Conservation (phyloP, 2,113 vertebrate genomes). For the Synodontis membranacea region DNA sequence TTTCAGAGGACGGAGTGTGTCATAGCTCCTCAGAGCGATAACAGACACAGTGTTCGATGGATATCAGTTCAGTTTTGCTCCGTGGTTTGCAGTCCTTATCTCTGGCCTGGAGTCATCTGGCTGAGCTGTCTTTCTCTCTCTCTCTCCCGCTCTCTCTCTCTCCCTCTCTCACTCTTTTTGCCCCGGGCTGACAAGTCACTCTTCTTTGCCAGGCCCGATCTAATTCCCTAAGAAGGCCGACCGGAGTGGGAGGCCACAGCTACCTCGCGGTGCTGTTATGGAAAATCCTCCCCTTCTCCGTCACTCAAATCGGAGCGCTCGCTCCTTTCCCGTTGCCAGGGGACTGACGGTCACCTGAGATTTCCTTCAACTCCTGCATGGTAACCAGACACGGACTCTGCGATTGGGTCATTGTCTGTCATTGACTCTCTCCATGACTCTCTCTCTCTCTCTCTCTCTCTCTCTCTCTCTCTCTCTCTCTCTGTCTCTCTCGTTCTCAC, state of each 20-base stretch:
- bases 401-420: conserved; percentile 73
- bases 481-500: conserved; percentile 49
- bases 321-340: conserved; percentile 70
- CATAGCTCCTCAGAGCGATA: conserved; percentile 25
- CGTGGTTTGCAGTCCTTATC: conserved; percentile 39
- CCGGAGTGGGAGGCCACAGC: conserved; percentile 37
- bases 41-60: conserved; percentile 30
- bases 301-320: conserved; percentile 74
- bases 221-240: conserved; percentile 31
- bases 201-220: conserved; percentile 17
- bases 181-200: neutral
- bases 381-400: conserved; percentile 71
- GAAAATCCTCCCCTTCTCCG: conserved; percentile 71
- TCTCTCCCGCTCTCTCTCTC: neutral
- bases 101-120: conserved; percentile 4
- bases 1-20: conserved; percentile 39
- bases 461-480: conserved; percentile 62
- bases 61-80: conserved; percentile 34
- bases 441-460: conserved; percentile 61
- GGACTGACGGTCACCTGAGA: conserved; percentile 77
- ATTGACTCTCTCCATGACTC: conserved; percentile 67
- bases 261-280: conserved; percentile 59
- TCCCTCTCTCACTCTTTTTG: neutral
- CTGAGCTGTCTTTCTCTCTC: neutral
- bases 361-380: conserved; percentile 72